Evolutionary conservation across 1,140 invertebrate genomes (phyloP).

Genomic region (Drosophila saltans): DNA sequence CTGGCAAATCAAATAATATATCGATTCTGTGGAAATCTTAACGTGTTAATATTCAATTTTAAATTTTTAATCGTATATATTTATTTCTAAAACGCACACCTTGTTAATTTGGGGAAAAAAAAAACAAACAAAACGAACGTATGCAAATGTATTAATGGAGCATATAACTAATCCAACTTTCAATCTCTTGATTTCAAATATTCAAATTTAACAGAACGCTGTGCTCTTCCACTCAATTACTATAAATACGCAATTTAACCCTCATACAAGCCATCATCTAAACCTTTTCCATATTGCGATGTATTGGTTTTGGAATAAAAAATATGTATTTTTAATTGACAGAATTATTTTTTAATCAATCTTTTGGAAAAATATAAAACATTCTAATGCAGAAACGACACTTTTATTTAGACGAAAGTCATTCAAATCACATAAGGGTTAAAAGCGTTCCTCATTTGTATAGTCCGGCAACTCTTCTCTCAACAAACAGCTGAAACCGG

Average conservation of each 20-base stretch:
- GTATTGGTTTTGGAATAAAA: background rate
- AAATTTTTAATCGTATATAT: background rate
- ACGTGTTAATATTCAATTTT: background rate
- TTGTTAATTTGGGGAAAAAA: conserved; percentile 5
- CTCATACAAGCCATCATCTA: background rate
- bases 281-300: background rate
- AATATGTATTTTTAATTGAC: background rate
- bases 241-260: background rate
- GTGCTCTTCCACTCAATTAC: background rate
- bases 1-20: background rate
- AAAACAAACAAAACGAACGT: background rate
- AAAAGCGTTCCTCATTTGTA: background rate
- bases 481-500: conserved; percentile 1
- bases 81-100: conserved; percentile 1
- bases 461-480: conserved; percentile 9
- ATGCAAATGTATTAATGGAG: background rate
- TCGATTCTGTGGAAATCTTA: background rate
- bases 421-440: background rate
- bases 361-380: background rate
- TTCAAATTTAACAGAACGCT: conserved; percentile 17
- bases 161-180: background rate
- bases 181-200: conserved; percentile 4
- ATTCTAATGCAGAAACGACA: background rate
- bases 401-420: background rate
- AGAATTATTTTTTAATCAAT: background rate